Evolutionary conservation across 2,888 invertebrate species (phyloP), one percentile per base, ranked within the genome.

Genomic region (Mylabris sibirica): DNA sequence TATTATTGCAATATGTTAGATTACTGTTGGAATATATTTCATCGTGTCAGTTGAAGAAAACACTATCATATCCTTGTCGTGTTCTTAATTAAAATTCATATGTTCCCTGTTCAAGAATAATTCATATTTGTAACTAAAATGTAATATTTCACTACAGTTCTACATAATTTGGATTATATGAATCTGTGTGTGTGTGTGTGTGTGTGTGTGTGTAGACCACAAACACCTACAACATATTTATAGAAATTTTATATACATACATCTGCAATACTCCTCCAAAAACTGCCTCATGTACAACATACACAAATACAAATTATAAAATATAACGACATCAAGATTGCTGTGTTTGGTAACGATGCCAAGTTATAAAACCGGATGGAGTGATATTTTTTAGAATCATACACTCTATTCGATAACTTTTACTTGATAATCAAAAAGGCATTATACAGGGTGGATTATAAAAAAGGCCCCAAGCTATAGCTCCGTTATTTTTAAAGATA

Each of bases 151-250:
- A 57, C 20, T 57, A 24, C 2, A 24, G 57, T 57, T 57, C 24
- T 57, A 57, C 22, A 57, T 57, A 24, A 22, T 57, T 57, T 12
- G 57, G 24, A 20, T 49, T 57, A 24, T 57, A 24, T 53, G 14
- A 3, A 30, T n/a, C 1, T n/a, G 14, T 41, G 38, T 41, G 14
- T 41, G 2, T 26, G 26, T 26, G 26, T 26, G 26, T 26, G 26
- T 26, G 5, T 26, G 26, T 5, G 5, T 26, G 5, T 34, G 44
- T 44, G 6, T 44, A 44, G 0, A 17, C 44, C n/a, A 44, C 44
- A 4, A 44, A 44, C 57, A 57, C 57, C 57, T 57, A 57, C 57
- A 57, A 57, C 57, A 57, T 57, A 57, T 57, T 57, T 57, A 24
- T 57, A 57, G 57, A 57, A 53, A 12, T 57, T 57, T 57, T 44